These are phyloP conservation scores for Leptura quadrifasciata DNA, from an alignment of 2,888 invertebrate species.

Conservation along the genomic window DNA sequence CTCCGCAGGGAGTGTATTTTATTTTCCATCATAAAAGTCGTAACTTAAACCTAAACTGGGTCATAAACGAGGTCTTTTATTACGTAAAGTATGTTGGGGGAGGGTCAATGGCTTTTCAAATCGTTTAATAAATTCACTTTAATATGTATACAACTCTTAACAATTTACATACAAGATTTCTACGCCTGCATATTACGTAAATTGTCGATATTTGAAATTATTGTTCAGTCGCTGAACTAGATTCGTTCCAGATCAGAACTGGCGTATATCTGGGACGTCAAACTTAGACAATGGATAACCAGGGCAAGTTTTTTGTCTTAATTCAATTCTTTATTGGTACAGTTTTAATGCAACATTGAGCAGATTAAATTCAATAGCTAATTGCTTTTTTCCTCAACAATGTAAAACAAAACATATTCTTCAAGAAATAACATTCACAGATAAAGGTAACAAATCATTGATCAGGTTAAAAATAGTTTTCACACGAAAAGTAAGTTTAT, in stretches of 20 bases:
- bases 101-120: slow-evolving; percentile 32
- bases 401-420: too few species aligned
- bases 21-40: slow-evolving; percentile 12
- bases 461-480: too few species aligned
- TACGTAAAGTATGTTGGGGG: slow-evolving; percentile 8
- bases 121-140: slow-evolving; percentile 23
- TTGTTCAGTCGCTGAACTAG: slow-evolving; percentile 28
- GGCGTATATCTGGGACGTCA: slow-evolving; percentile 27
- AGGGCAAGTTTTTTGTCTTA: slow-evolving; percentile 16
- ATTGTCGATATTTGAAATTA: slow-evolving; percentile 23
- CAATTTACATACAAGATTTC: slow-evolving; percentile 38
- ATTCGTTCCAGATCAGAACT: slow-evolving; percentile 28
- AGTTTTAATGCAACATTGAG: slow-evolving; percentile 20
- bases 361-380: slow-evolving; percentile 5
- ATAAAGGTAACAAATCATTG: too few species aligned
- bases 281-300: slow-evolving; percentile 22
- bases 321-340: slow-evolving; percentile 16
- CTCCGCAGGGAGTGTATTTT: not conserved
- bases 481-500: too few species aligned
- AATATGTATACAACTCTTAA: slow-evolving; percentile 18
- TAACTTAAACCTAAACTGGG: slow-evolving; percentile 28
- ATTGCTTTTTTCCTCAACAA: not conserved
- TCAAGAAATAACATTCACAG: too few species aligned
- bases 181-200: slow-evolving; percentile 31
- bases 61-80: slow-evolving; percentile 17